Evolutionary conservation across 2,113 vertebrate species (phyloP).

Genomic region (Pseudolaguvia tuberculata): DNA sequence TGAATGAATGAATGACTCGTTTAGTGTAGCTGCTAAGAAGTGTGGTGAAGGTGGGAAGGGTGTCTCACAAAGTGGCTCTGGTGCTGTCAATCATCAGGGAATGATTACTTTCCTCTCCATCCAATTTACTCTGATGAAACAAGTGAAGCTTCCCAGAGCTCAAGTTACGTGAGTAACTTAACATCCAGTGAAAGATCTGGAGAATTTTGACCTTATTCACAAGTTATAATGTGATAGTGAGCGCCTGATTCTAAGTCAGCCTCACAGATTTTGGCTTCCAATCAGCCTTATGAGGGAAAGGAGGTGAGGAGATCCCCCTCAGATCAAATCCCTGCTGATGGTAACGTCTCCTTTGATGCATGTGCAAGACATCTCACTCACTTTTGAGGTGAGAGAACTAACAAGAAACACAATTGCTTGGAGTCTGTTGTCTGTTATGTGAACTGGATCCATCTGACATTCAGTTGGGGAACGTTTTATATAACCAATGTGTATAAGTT

Average conservation of each 20-base stretch:
- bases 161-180: slow-evolving; percentile 1
- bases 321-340: neutral
- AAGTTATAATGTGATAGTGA: neutral
- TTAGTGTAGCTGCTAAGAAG: neutral
- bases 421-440: slow-evolving; percentile 3
- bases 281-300: neutral
- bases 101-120: slow-evolving; percentile 56
- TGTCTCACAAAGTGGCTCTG: slow-evolving; percentile 31
- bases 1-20: no score
- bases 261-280: slow-evolving; percentile 3
- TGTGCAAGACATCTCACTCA: neutral
- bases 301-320: slow-evolving; percentile 22
- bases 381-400: slow-evolving; percentile 17
- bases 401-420: neutral
- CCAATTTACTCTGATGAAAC: slow-evolving; percentile 60
- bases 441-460: slow-evolving; percentile 4
- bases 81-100: slow-evolving; percentile 53
- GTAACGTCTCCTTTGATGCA: neutral
- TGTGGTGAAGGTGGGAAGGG: neutral
- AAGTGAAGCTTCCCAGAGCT: slow-evolving; percentile 44
- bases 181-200: neutral
- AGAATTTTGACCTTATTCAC: neutral
- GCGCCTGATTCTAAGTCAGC: neutral
- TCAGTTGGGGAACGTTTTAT: neutral
- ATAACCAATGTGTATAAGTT: no score